These are phyloP conservation scores for Uloborus diversus DNA, from an alignment of 1,140 invertebrate species.

Conservation along the genomic window DNA sequence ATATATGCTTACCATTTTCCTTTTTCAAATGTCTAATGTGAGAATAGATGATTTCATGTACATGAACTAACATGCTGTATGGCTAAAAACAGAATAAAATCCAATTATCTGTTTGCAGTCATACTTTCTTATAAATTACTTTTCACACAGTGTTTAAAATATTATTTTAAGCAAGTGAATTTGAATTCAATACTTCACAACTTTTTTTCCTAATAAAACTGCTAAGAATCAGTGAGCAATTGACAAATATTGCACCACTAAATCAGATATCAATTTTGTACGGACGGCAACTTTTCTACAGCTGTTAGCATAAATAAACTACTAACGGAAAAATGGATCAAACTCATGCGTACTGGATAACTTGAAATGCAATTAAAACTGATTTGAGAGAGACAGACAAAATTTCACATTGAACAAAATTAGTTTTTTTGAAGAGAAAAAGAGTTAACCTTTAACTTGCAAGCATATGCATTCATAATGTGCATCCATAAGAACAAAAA, in stretches of 20 bases:
- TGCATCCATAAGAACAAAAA: too few relatives aligned
- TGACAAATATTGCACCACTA: neutral
- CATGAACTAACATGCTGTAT: slow-evolving; percentile 9
- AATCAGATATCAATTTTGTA: too few relatives aligned
- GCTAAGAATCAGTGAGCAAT: neutral
- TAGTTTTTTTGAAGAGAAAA: too few relatives aligned
- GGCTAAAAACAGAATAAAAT: neutral
- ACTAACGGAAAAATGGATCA: too few relatives aligned
- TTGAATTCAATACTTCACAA: neutral
- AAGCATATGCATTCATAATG: too few relatives aligned
- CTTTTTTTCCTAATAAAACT: neutral
- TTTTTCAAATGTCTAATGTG: neutral
- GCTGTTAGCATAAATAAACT: too few relatives aligned
- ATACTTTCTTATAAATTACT: neutral
- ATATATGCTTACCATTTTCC: neutral
- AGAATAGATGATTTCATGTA: slow-evolving; percentile 3
- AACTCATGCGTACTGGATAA: too few relatives aligned
- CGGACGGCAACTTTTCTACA: too few relatives aligned
- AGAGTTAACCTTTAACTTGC: too few relatives aligned
- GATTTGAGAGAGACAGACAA: too few relatives aligned
- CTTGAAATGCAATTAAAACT: too few relatives aligned
- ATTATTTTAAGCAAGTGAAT: neutral
- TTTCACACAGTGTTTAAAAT: neutral
- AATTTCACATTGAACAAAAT: too few relatives aligned
- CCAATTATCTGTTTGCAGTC: neutral